Evolutionary conservation across 2,113 vertebrate species (phyloP), one percentile per base, ranked within the genome.

Genomic region (Nicator chloris): DNA sequence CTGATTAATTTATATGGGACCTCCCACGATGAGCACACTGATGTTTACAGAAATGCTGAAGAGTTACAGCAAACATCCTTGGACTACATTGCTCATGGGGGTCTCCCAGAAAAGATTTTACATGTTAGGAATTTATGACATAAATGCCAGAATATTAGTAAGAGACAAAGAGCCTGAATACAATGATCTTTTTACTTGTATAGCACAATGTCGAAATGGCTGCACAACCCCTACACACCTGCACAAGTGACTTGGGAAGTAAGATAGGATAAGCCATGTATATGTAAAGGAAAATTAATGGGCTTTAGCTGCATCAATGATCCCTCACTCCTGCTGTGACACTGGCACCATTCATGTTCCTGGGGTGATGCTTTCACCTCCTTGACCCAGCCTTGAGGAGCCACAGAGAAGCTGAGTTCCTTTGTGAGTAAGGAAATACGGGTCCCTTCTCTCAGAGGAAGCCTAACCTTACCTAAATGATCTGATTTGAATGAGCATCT

Each of bases 1-100:
- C 26, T 83, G 37, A 73, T 82, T 81, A 96, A 92, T 95, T 96
- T 93, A 75, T 73, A 81, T 31, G 76, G 85, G 45, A 77, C 28
- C 40, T 54, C 93, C 75, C 50, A 59, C 10, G 64, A 87, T 50
- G 22, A 92, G 24, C 47, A 49, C 66, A 49, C 54, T 31, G 35
- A 53, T n/a, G 22, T 45, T 56, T 91, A 71, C 68, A 37, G 47
- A 94, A 79, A 83, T 90, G 81, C 23, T 51, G 79, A 86, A 59
- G 24, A 63, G 33, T 68, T 31, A 66, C 33, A 76, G 76, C 35
- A 93, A 91, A 82, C 7, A 51, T 16, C 30, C 42, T 87, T 60
- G 20, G 37, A 56, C 49, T 77, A 37, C 54, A 31, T 28, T 44
- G 33, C n/a, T 86, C 4, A 1, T 15, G 23, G 21, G 10, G 5